Conservation (phyloP, 1,140 invertebrate species). For the Colletes gigas region DNA sequence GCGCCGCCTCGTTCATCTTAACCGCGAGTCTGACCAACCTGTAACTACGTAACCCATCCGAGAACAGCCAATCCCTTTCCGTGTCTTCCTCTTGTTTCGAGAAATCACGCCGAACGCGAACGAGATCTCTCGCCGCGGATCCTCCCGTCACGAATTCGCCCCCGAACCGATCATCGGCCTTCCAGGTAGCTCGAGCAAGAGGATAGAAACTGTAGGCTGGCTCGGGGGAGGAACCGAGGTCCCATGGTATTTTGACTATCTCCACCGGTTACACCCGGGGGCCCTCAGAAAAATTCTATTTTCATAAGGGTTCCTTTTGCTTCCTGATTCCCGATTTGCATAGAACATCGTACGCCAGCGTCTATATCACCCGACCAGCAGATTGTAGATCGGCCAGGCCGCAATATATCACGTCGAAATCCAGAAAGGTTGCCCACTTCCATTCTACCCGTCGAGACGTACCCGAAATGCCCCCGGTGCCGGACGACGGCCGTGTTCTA, state of each 20-base stretch:
- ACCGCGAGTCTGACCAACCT: constrained; percentile 69
- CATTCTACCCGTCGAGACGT: constrained; percentile 16
- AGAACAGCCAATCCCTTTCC: constrained; percentile 55
- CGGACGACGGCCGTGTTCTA: constrained; percentile 1
- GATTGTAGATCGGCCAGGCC: constrained; percentile 47
- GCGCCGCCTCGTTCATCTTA: constrained; percentile 77
- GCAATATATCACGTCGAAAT: constrained; percentile 48
- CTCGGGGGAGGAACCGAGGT: too few relatives aligned
- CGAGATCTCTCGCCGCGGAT: constrained; percentile 2
- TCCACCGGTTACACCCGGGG: constrained; percentile 18
- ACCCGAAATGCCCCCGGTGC: constrained; percentile 22
- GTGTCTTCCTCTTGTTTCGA: constrained; percentile 47
- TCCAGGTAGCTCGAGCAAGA: not conserved
- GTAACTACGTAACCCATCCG: constrained; percentile 71
- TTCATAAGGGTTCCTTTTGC: constrained; percentile 43
- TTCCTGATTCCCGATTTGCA: constrained; percentile 55
- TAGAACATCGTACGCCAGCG: constrained; percentile 38
- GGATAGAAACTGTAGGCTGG: not conserved
- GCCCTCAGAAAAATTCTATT: constrained; percentile 27
- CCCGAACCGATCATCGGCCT: too few relatives aligned
- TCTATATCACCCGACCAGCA: constrained; percentile 26
- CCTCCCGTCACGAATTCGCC: not conserved
- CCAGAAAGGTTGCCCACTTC: constrained; percentile 48
- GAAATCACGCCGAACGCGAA: constrained; percentile 51
- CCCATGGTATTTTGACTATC: constrained; percentile 26